Conservation (phyloP, 2,113 vertebrate genomes). For the Tamias sibiricus region DNA sequence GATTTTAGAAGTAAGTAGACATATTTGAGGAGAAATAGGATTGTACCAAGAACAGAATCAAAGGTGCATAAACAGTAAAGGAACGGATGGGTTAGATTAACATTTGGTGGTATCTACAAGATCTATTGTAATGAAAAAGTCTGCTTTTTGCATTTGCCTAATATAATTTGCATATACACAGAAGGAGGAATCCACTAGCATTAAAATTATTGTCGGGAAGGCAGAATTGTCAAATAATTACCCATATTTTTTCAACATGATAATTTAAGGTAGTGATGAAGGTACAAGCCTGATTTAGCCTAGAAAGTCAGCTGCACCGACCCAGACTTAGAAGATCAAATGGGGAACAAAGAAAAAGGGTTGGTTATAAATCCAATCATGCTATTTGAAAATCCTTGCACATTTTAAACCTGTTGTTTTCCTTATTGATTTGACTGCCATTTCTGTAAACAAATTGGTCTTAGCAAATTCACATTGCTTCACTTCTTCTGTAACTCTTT, state of each 20-base stretch:
- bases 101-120: not conserved
- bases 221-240: conserved; percentile 1
- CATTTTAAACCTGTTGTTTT: not conserved
- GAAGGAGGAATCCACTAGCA: not conserved
- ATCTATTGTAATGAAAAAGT: not conserved
- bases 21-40: not conserved
- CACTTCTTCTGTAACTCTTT: conserved; percentile 18
- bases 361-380: conserved; percentile 14
- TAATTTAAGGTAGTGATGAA: conserved; percentile 27
- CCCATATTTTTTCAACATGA: not conserved
- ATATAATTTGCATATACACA: not conserved
- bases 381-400: conserved; percentile 25
- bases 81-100: not conserved
- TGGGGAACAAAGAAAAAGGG: not conserved
- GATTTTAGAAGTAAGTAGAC: conserved; percentile 47
- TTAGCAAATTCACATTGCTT: conserved; percentile 41
- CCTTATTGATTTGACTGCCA: not conserved
- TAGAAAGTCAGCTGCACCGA: not conserved
- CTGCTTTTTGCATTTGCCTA: not conserved
- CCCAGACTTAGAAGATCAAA: not conserved
- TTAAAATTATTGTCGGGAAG: conserved; percentile 16
- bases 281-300: not conserved
- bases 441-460: conserved; percentile 19
- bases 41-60: not conserved
- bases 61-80: not conserved